These are phyloP conservation scores for Thumatha senex DNA, from an alignment of 2,888 invertebrate species.

Conservation along the genomic window DNA sequence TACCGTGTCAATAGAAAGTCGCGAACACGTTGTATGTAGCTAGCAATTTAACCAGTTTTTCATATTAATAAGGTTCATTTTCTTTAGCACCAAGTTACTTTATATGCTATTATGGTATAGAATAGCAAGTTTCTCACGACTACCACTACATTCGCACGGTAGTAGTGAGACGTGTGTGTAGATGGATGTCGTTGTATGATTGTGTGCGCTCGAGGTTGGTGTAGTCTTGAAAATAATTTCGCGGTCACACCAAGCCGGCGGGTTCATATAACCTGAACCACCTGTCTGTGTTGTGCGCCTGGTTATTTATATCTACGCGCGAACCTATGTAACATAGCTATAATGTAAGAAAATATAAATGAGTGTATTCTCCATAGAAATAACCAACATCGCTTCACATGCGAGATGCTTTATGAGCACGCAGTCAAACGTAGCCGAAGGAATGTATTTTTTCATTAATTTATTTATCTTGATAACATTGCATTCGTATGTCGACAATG, in stretches of 20 bases:
- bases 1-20: constrained; percentile 41
- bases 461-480: constrained; percentile 14
- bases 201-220: constrained; percentile 71
- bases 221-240: constrained; percentile 84
- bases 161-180: constrained; percentile 73
- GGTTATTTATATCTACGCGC: constrained; percentile 81
- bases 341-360: constrained; percentile 15
- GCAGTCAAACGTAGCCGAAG: not conserved
- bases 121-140: constrained; percentile 79
- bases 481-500: constrained; percentile 16
- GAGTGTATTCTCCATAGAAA: constrained; percentile 9
- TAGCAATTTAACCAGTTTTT: constrained; percentile 38
- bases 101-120: constrained; percentile 50
- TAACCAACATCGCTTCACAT: constrained; percentile 30
- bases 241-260: constrained; percentile 79
- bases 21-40: constrained; percentile 57
- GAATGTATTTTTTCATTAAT: not conserved
- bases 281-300: constrained; percentile 80
- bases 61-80: constrained; percentile 47
- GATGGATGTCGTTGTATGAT: constrained; percentile 52
- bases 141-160: constrained; percentile 68
- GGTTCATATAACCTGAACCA: constrained; percentile 80
- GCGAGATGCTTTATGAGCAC: constrained; percentile 14
- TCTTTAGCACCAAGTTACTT: constrained; percentile 32
- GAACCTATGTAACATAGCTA: constrained; percentile 66